A percentile compares a stretch with the other conserved stretches of the same genome.
Conservation (phyloP, 2,888 invertebrate genomes). For the Mesorhabditis sp. region DNA sequence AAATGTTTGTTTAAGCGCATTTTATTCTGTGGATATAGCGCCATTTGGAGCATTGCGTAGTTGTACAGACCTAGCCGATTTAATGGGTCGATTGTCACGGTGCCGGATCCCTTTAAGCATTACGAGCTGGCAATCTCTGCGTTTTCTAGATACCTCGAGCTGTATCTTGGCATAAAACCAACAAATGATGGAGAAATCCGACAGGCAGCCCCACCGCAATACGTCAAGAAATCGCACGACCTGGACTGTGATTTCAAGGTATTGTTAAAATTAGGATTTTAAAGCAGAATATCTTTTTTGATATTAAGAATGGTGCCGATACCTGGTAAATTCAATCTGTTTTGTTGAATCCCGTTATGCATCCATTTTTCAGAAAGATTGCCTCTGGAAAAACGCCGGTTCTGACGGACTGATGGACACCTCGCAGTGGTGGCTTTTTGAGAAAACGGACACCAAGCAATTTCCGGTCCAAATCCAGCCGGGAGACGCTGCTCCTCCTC, state of each 20-base stretch:
- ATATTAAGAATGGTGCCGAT: too few relatives aligned
- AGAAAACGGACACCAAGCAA: slow-evolving; percentile 47
- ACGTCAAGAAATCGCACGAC: slow-evolving; percentile 38
- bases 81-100: too few relatives aligned
- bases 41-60: too few relatives aligned
- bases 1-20: too few relatives aligned
- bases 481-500: slow-evolving; percentile 30
- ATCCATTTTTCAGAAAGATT: slow-evolving; percentile 20
- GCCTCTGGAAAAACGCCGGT: slow-evolving; percentile 50
- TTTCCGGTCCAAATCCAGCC: slow-evolving; percentile 55
- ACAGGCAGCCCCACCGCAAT: slow-evolving; percentile 35
- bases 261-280: too few relatives aligned
- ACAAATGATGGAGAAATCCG: slow-evolving; percentile 45
- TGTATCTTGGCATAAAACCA: slow-evolving; percentile 51
- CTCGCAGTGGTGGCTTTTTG: slow-evolving; percentile 49
- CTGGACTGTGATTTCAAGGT: slow-evolving; percentile 46
- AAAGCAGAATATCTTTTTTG: too few relatives aligned
- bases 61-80: too few relatives aligned
- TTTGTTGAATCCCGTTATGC: too few relatives aligned
- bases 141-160: slow-evolving; percentile 45
- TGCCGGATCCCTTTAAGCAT: too few relatives aligned
- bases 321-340: too few relatives aligned
- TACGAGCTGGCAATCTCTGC: too few relatives aligned
- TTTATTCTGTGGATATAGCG: too few relatives aligned
- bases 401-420: slow-evolving; percentile 51